These are phyloP conservation scores for Zootermopsis nevadensis DNA, from an alignment of 2,888 invertebrate genomes.

Conservation along the genomic window DNA sequence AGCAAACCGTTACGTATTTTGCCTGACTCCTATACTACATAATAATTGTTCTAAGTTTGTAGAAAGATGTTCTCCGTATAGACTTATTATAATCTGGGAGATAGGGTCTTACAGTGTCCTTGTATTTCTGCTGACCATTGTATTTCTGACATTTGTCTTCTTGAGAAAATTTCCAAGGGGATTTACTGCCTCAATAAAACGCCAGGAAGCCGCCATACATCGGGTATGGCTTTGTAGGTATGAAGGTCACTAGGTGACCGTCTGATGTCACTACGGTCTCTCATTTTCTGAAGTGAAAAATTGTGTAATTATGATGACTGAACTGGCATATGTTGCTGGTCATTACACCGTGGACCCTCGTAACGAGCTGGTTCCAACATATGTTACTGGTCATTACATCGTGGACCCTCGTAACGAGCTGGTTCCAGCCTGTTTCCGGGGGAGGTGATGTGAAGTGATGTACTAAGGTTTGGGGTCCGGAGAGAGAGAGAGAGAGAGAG, in stretches of 20 bases:
- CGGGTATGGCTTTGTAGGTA: neutral
- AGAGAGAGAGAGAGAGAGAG: neutral
- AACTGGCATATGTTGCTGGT: neutral
- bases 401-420: neutral
- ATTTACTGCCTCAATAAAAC: too few species aligned
- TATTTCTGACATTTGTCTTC: too few species aligned
- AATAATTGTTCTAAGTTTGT: too few species aligned
- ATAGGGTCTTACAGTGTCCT: too few species aligned
- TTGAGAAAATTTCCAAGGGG: too few species aligned
- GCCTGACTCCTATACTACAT: too few species aligned
- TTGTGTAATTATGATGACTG: slow-evolving; percentile 5
- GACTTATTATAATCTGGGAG: too few species aligned
- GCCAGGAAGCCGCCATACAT: neutral
- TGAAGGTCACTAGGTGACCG: neutral
- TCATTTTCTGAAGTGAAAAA: slow-evolving; percentile 15
- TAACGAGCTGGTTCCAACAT: neutral
- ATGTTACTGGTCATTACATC: neutral
- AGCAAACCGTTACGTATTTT: too few species aligned
- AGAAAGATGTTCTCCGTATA: too few species aligned
- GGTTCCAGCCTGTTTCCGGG: slow-evolving; percentile 1
- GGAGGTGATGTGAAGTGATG: neutral
- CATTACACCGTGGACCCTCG: neutral
- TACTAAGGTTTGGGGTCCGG: too few species aligned
- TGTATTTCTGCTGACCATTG: too few species aligned
- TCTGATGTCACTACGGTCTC: too few species aligned